A percentile compares a stretch with the other conserved stretches of the same genome.
Conservation (phyloP, 2,113 vertebrate species). For the Isurus oxyrinchus region DNA sequence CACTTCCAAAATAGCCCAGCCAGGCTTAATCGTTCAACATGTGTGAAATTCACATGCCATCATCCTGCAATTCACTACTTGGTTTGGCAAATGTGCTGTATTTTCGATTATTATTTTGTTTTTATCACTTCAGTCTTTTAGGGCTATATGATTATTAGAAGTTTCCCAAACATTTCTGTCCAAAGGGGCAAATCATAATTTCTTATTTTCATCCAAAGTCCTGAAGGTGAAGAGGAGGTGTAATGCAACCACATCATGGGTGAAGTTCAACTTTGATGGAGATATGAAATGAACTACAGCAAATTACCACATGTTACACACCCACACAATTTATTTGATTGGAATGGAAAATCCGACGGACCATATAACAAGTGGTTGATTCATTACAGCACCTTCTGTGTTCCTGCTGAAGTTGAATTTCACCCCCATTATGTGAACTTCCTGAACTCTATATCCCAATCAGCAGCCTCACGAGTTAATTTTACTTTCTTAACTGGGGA, state of each 20-base stretch:
- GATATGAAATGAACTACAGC: neutral
- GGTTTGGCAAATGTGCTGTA: neutral
- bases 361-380: too few species aligned
- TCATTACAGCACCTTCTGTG: too few species aligned
- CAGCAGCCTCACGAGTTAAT: neutral
- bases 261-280: neutral
- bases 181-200: neutral
- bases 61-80: neutral
- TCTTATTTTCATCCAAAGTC: neutral
- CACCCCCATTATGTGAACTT: neutral
- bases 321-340: neutral
- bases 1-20: neutral
- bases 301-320: neutral
- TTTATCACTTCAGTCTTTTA: neutral
- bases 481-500: neutral
- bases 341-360: neutral
- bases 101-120: neutral
- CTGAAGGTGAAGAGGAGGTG: neutral
- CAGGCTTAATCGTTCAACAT: neutral
- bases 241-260: neutral
- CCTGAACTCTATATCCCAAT: neutral
- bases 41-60: constrained; percentile 1
- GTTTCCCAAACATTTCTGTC: neutral
- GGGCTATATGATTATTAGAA: neutral
- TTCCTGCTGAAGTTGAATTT: neutral